Conservation (phyloP, 2,113 vertebrate genomes). For the Heterotilapia buettikoferi region DNA sequence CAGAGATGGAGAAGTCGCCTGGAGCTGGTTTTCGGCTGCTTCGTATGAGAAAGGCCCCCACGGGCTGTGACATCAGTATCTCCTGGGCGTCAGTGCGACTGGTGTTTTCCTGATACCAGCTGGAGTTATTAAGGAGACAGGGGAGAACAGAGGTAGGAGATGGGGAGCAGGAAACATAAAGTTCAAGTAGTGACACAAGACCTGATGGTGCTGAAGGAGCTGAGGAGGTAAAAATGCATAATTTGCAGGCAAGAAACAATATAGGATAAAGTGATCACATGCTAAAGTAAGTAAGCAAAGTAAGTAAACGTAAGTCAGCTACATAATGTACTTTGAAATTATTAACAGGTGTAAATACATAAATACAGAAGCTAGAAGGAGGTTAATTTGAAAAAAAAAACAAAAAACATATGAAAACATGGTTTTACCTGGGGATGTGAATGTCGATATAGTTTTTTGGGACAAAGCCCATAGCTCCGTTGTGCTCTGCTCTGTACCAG, state of each 20-base stretch:
- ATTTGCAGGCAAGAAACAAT: background rate
- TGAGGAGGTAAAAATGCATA: background rate
- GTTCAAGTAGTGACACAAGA: background rate
- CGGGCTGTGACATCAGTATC: background rate
- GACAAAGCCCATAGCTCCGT: background rate
- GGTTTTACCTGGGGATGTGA: background rate
- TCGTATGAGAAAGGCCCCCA: background rate
- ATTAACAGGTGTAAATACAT: background rate
- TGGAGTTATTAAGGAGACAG: background rate
- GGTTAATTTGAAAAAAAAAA: background rate
- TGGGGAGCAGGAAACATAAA: background rate
- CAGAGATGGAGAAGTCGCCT: background rate
- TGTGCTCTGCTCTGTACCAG: background rate
- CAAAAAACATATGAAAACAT: background rate
- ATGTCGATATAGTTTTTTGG: background rate
- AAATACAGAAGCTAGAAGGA: background rate
- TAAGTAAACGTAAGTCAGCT: background rate
- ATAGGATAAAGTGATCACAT: background rate
- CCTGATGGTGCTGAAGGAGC: background rate
- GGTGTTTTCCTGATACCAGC: background rate
- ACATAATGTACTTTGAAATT: background rate
- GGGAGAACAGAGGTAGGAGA: background rate
- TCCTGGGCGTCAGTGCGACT: background rate
- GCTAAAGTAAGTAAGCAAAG: background rate
- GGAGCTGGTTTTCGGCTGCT: background rate